Evolutionary conservation across 92 coral and sea anemone species (phyloP).

Genomic region (Virgularia gustaviana): DNA sequence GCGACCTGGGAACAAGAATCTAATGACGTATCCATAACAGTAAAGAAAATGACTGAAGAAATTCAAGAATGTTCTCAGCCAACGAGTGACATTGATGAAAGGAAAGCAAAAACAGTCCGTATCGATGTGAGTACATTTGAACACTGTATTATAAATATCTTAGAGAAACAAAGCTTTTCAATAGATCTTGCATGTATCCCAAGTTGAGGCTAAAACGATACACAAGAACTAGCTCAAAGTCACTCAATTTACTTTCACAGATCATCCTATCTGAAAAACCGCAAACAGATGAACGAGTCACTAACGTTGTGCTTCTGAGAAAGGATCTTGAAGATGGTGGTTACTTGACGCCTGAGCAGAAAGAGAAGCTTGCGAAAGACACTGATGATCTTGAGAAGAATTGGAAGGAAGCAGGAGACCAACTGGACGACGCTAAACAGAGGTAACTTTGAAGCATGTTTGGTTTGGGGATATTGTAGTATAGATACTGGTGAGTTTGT

Average conservation of each 20-base stretch:
- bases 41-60: neutral
- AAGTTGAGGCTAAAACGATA: too few species aligned
- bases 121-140: constrained; percentile 15
- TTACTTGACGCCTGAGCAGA: constrained; percentile 25
- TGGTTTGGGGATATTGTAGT: too few species aligned
- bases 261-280: constrained; percentile 11
- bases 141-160: neutral
- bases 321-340: neutral
- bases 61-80: constrained; percentile 6
- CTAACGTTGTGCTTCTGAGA: neutral
- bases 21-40: neutral
- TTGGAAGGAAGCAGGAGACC: neutral
- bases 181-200: too few species aligned
- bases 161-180: too few species aligned
- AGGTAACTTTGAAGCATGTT: too few species aligned
- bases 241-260: neutral
- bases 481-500: too few species aligned
- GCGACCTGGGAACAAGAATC: neutral
- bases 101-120: neutral
- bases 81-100: constrained; percentile 30
- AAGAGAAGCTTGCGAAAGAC: neutral
- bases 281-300: neutral
- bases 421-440: neutral
- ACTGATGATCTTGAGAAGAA: neutral
- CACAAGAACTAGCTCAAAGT: too few species aligned